Evolutionary conservation across 2,797 vertebrate genomes (phyloP).

Genomic region (Craterocephalus amniculus): DNA sequence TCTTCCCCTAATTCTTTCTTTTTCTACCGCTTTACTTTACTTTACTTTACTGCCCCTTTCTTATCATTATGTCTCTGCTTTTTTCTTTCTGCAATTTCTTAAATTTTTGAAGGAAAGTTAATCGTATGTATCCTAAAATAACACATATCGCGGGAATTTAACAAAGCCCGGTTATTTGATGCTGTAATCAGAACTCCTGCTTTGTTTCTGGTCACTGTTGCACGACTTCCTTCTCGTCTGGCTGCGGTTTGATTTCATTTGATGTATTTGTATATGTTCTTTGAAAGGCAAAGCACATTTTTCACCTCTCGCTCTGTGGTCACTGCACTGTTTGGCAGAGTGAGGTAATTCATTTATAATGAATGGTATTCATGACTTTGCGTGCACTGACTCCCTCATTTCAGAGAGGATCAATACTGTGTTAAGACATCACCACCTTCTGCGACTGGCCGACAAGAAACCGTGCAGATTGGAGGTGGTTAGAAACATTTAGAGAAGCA

Average conservation of each 20-base stretch:
- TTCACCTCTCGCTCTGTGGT: slow-evolving; percentile 22
- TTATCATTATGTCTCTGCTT: neutral
- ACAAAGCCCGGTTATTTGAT: slow-evolving; percentile 15
- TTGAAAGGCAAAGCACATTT: slow-evolving; percentile 45
- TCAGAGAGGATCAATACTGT: slow-evolving; percentile 53
- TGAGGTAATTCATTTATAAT: slow-evolving; percentile 51
- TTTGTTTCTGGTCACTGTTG: slow-evolving; percentile 21
- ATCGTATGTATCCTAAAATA: neutral
- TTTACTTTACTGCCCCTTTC: neutral
- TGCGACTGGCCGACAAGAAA: slow-evolving; percentile 31
- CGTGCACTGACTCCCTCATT: slow-evolving; percentile 58
- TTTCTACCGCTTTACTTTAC: neutral
- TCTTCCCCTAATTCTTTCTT: too few species aligned
- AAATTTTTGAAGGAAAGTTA: slow-evolving; percentile 8
- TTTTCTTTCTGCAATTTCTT: neutral
- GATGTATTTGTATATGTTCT: slow-evolving; percentile 28
- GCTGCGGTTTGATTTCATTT: slow-evolving; percentile 2
- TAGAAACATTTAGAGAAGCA: slow-evolving; percentile 5
- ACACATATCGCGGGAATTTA: slow-evolving; percentile 11
- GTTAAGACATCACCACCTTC: slow-evolving; percentile 53
- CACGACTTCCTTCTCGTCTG: slow-evolving; percentile 9
- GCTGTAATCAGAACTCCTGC: slow-evolving; percentile 15
- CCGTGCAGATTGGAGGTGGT: slow-evolving; percentile 18
- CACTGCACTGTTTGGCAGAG: slow-evolving; percentile 22
- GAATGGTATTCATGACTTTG: slow-evolving; percentile 60